Conservation (phyloP, 2,113 vertebrate species). For the Syngnathoides biaculeatus region DNA sequence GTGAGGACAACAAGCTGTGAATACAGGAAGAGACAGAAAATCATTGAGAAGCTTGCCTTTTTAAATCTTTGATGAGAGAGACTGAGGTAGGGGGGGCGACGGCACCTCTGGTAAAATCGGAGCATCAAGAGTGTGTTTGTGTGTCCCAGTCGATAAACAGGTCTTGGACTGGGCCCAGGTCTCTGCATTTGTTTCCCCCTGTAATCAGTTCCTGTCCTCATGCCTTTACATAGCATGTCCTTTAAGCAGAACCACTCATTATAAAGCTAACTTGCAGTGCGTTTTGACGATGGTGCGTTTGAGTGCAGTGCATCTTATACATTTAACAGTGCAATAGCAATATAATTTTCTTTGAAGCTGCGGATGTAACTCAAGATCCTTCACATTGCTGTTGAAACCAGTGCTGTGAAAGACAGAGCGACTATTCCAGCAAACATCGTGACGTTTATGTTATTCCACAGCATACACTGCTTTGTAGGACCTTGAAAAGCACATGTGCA, state of each 20-base stretch:
- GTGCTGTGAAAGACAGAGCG: slow-evolving; percentile 22
- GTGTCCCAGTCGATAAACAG: slow-evolving; percentile 77
- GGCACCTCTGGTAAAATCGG: slow-evolving; percentile 92
- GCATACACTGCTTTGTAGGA: slow-evolving; percentile 29
- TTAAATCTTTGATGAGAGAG: slow-evolving; percentile 96
- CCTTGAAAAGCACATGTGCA: slow-evolving; percentile 13
- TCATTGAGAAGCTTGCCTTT: slow-evolving; percentile 94
- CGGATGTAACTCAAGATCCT: slow-evolving; percentile 10
- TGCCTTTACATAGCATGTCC: slow-evolving; percentile 68
- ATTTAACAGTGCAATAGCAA: slow-evolving; percentile 16
- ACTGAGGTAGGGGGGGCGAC: slow-evolving; percentile 52
- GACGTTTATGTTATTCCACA: slow-evolving; percentile 33
- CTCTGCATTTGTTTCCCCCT: slow-evolving; percentile 76
- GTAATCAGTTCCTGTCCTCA: slow-evolving; percentile 81
- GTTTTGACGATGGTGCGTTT: not conserved
- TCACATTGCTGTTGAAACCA: slow-evolving; percentile 37
- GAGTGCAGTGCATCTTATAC: slow-evolving; percentile 9
- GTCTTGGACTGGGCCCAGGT: slow-evolving; percentile 82
- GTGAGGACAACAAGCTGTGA: slow-evolving; percentile 94
- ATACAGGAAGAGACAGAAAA: slow-evolving; percentile 98
- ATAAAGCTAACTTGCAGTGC: not conserved
- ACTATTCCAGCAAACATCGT: slow-evolving; percentile 40
- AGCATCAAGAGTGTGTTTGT: slow-evolving; percentile 79
- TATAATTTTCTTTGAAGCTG: not conserved
- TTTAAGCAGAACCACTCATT: slow-evolving; percentile 20